Conservation (phyloP, 2,888 invertebrate genomes). For the Alsophila aescularia region DNA sequence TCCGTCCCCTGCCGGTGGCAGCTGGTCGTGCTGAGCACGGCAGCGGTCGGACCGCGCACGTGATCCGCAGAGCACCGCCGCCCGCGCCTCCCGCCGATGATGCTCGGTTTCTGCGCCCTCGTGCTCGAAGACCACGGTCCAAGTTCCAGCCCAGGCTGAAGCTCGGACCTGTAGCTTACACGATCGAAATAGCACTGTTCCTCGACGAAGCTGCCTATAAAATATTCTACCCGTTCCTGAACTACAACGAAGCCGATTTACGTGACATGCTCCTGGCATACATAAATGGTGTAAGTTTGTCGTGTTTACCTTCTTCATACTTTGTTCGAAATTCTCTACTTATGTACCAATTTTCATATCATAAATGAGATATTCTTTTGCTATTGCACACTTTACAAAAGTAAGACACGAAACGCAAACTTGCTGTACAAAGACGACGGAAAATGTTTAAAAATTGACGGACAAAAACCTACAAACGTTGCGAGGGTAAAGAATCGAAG, state of each 20-base stretch:
- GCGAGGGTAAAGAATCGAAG: not conserved
- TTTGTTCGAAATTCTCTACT: not conserved
- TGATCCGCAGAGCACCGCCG: slow-evolving; percentile 83
- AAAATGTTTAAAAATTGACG: no score
- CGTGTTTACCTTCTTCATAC: slow-evolving; percentile 1
- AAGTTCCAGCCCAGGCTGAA: slow-evolving; percentile 43
- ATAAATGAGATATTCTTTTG: not conserved
- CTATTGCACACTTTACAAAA: no score
- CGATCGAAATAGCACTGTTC: slow-evolving; percentile 89
- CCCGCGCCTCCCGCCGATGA: slow-evolving; percentile 74
- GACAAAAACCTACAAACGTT: not conserved
- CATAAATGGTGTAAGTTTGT: slow-evolving; percentile 87
- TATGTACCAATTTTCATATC: not conserved
- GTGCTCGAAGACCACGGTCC: slow-evolving; percentile 59
- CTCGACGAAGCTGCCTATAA: slow-evolving; percentile 90
- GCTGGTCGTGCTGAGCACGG: slow-evolving; percentile 66
- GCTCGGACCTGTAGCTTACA: slow-evolving; percentile 72
- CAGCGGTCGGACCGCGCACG: slow-evolving; percentile 78
- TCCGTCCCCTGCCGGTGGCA: slow-evolving; percentile 85
- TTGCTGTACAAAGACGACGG: no score
- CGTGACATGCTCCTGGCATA: slow-evolving; percentile 91
- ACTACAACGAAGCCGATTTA: slow-evolving; percentile 86
- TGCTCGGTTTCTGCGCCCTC: slow-evolving; percentile 61
- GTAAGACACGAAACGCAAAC: no score
- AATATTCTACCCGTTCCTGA: slow-evolving; percentile 87